phyloP scores from a whole-genome alignment of 2,797 vertebrate genomes.

The Melanotaenia nigrans region DNA sequence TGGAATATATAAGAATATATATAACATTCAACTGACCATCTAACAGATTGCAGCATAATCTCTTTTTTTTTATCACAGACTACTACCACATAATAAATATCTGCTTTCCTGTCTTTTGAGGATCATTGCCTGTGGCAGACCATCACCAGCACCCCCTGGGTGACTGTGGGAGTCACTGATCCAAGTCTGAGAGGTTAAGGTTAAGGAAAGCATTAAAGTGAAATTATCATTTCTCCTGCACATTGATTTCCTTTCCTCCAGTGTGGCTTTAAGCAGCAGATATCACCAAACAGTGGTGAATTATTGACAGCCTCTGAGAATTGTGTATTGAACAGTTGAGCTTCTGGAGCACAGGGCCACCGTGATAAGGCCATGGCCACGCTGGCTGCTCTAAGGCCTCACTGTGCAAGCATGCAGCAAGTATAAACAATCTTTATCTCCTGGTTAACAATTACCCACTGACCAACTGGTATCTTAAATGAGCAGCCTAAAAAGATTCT shows the following conservation, averaged over 20 bases:
- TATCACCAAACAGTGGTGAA: conserved; percentile 66
- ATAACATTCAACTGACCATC: conserved; percentile 1
- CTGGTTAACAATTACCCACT: conserved; percentile 76
- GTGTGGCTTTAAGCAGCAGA: conserved; percentile 63
- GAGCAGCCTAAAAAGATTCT: not conserved
- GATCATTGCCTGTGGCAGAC: conserved; percentile 43
- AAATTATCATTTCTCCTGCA: conserved; percentile 70
- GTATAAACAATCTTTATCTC: conserved; percentile 72
- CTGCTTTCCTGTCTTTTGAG: conserved; percentile 33
- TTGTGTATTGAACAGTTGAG: conserved; percentile 69
- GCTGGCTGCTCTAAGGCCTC: conserved; percentile 64
- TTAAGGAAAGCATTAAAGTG: conserved; percentile 69
- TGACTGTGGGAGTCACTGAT: conserved; percentile 43
- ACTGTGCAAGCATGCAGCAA: conserved; percentile 48
- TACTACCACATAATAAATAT: conserved; percentile 48
- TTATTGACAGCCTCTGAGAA: conserved; percentile 77
- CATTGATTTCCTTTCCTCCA: conserved; percentile 71
- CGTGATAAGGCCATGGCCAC: conserved; percentile 55
- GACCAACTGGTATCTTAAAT: conserved; percentile 16
- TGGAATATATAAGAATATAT: not conserved
- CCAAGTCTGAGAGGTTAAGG: conserved; percentile 55
- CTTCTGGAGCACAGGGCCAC: conserved; percentile 46
- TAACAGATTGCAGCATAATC: conserved; percentile 7
- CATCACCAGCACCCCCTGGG: conserved; percentile 22
- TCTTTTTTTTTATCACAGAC: conserved; percentile 9